Percentiles rank a stretch among this genome's conserved stretches.
Conservation (phyloP, 2,113 vertebrate genomes). For the Todiramphus saurophagus region DNA sequence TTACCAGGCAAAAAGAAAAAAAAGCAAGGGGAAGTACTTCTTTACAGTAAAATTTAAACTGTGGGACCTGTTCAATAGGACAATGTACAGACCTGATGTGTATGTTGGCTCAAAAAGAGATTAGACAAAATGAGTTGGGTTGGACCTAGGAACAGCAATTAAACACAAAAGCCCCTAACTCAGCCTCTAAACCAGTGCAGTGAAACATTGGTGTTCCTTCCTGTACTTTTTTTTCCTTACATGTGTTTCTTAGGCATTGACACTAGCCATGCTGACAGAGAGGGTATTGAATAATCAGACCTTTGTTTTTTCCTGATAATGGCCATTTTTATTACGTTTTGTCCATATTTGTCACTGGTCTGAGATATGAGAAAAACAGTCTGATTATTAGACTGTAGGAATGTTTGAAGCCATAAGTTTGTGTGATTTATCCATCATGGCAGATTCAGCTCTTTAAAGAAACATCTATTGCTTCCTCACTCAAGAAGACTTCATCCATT, state of each 20-base stretch:
- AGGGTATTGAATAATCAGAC: neutral
- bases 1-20: neutral
- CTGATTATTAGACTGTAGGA: neutral
- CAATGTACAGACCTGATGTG: neutral
- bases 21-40: neutral
- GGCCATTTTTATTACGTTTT: neutral
- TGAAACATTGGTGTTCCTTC: neutral
- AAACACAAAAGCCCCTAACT: neutral
- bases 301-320: neutral
- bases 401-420: neutral
- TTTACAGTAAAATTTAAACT: neutral
- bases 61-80: neutral
- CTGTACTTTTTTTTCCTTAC: neutral
- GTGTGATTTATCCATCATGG: neutral
- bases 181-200: neutral
- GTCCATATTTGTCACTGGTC: neutral
- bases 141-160: neutral
- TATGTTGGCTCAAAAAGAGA: neutral
- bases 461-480: neutral
- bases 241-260: neutral
- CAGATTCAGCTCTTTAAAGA: neutral
- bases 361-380: neutral
- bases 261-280: neutral
- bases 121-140: neutral
- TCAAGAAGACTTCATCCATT: neutral